These are phyloP conservation scores for Branchinecta lindahli DNA, from an alignment of 1,140 invertebrate genomes.

Conservation along the genomic window DNA sequence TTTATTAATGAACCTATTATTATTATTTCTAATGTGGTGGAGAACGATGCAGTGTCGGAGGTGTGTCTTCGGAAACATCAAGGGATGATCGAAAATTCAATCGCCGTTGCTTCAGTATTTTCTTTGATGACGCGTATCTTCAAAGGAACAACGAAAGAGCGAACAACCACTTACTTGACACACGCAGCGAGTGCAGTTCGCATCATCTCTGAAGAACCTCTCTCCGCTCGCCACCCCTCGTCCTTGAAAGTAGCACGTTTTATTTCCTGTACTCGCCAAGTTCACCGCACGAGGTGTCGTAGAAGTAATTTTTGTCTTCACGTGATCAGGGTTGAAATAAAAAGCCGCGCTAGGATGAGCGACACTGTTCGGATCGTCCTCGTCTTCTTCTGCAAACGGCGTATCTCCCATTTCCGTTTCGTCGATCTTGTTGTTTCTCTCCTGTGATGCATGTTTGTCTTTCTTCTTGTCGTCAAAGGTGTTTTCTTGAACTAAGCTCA, in stretches of 20 bases:
- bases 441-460: background rate
- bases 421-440: too few species aligned
- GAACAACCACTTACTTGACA: background rate
- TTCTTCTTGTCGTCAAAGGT: background rate
- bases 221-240: background rate
- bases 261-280: background rate
- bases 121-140: too few species aligned
- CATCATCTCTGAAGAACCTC: constrained; percentile 1
- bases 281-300: background rate
- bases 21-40: too few species aligned
- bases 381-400: background rate
- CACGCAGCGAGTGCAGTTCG: background rate
- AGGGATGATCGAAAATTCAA: too few species aligned
- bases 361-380: background rate
- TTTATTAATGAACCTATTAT: too few species aligned
- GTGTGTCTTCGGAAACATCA: too few species aligned
- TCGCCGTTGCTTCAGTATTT: too few species aligned
- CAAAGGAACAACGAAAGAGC: too few species aligned
- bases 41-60: too few species aligned
- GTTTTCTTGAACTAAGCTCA: too few species aligned
- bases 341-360: background rate
- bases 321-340: background rate
- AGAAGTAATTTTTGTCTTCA: background rate
- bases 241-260: background rate
- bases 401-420: background rate